Percentiles rank a stretch among this genome's conserved stretches.
Evolutionary conservation across 2,888 invertebrate genomes (phyloP).

Genomic region (Cheilosia scutellata): DNA sequence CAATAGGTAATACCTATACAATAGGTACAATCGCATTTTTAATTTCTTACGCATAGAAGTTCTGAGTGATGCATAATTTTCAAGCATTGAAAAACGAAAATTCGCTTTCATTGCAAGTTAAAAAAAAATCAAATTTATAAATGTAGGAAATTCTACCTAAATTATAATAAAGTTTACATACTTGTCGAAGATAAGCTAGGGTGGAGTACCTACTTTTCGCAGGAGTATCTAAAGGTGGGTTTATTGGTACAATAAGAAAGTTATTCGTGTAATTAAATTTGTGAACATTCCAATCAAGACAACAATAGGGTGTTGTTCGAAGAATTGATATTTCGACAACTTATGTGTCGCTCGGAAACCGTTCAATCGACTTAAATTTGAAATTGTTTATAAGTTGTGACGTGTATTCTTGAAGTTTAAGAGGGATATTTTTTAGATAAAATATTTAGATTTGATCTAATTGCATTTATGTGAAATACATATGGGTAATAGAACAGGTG

Average conservation of each 20-base stretch:
- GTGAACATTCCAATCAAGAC: neutral
- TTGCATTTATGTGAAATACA: too few species aligned
- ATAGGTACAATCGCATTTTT: too few species aligned
- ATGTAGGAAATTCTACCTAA: neutral
- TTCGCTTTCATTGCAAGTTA: conserved; percentile 12
- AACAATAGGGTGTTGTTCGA: neutral
- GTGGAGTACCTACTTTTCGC: neutral
- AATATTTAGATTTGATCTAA: too few species aligned
- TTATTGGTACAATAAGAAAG: neutral
- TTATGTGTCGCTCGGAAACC: too few species aligned
- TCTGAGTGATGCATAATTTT: too few species aligned
- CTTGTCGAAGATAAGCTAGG: conserved; percentile 5
- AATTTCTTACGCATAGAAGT: too few species aligned
- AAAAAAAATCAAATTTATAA: neutral
- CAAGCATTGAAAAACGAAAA: neutral
- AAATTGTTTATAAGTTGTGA: too few species aligned
- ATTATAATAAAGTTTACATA: conserved; percentile 7
- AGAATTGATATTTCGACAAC: neutral
- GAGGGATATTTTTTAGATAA: too few species aligned
- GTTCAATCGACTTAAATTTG: too few species aligned
- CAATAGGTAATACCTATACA: too few species aligned
- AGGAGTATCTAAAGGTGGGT: neutral
- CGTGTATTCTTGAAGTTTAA: too few species aligned
- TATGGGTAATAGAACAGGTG: too few species aligned
- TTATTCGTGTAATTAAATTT: neutral